phyloP scores from a whole-genome alignment of 2,113 vertebrate genomes.

The Pangasianodon hypophthalmus region DNA sequence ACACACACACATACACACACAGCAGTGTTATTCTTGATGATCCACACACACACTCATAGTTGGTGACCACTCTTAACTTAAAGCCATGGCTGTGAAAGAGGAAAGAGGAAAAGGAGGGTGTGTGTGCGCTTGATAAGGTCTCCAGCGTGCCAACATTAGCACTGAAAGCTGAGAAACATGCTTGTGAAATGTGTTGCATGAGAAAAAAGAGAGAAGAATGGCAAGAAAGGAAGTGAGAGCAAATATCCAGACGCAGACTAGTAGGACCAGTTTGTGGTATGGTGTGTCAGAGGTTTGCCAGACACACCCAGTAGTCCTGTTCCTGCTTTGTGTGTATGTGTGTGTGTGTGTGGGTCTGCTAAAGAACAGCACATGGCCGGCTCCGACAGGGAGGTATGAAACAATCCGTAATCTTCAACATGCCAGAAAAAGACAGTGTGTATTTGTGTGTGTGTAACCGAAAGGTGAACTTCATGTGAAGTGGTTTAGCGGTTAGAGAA shows the following conservation, averaged over 20 bases:
- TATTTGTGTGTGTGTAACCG: not conserved
- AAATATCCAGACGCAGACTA: constrained; percentile 34
- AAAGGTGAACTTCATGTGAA: not conserved
- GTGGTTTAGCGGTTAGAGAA: not conserved
- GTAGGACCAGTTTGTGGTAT: constrained; percentile 41
- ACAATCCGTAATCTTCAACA: not conserved
- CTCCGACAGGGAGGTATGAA: constrained; percentile 23
- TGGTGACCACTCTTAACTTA: constrained; percentile 32
- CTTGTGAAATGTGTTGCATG: constrained; percentile 19
- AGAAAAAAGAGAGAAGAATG: not conserved
- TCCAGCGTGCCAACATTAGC: not conserved
- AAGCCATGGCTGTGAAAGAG: not conserved
- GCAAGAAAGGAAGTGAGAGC: constrained; percentile 28
- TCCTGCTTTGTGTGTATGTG: constrained; percentile 32
- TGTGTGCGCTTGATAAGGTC: constrained; percentile 45
- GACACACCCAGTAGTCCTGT: constrained; percentile 30
- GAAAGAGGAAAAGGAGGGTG: constrained; percentile 35
- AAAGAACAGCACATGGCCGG: constrained; percentile 5
- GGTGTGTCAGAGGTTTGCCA: not conserved
- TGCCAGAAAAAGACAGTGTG: not conserved
- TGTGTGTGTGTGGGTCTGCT: not conserved
- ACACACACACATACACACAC: constrained; percentile 35
- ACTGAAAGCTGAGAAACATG: constrained; percentile 4
- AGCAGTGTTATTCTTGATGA: not conserved
- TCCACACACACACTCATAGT: constrained; percentile 8